Evolutionary conservation across 2,888 invertebrate genomes (phyloP), one percentile per base, ranked within the genome.

Genomic region (Plagodis pulveraria): DNA sequence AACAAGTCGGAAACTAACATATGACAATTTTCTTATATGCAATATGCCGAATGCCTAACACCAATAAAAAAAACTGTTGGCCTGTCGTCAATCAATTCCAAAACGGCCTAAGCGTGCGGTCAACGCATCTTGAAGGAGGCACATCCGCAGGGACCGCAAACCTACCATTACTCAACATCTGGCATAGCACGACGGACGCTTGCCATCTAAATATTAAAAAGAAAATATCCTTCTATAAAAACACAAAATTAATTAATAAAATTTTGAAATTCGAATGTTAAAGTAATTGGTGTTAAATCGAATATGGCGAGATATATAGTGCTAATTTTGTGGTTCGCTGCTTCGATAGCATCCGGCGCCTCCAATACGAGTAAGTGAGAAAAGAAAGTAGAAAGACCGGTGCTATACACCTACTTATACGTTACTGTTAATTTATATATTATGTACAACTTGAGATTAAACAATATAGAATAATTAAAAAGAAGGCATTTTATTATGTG

Each of bases 301-400:
- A 84, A 73, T 68, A 91, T 91, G 91, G 80, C 84, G 67, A 74
- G 66, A 64, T 74, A 76, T 57, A 73, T 79, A 81, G 81, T 85
- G 81, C 72, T 85, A 63, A 65, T 87, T 64, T 68, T 87, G 55
- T 65, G 87, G 63, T 80, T 89, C 56, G 79, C 82, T 50, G 83
- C 83, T 44, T 77, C 81, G 58, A 67, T 86, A 59, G 80, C 86
- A 40, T 78, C 86, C 63, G 81, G 84, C 62, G 77, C 87, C 22
- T 84, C 89, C 33, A 81, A 86, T 64, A 79, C 89, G 82, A 86
- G 91, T 91, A 86, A 92, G 91, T 91, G 75, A 63, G 72, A 66
- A 74, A 88, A 83, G 86, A 88, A 89, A 88, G 87, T 88, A 74
- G 85, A 80, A 73, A 64, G 65, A 78, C 82, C 59, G 73, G 80